Evolutionary conservation across 2,113 vertebrate species (phyloP).

Genomic region (Dipodomys ordii): DNA sequence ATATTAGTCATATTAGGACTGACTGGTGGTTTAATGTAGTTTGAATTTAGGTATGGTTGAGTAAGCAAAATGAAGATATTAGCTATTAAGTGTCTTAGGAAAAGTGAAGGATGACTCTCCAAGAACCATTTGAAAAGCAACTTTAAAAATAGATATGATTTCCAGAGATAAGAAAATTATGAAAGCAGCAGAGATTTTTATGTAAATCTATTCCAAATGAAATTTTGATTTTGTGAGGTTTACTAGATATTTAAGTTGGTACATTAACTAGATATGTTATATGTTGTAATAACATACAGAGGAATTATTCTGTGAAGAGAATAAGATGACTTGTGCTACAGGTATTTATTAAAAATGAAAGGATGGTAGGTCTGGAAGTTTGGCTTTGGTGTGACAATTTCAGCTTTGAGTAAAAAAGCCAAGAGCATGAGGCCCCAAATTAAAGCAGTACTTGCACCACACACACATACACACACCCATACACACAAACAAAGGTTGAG

Average conservation of each 20-base stretch:
- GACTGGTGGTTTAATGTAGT: background rate
- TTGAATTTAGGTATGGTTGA: background rate
- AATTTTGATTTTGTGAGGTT: background rate
- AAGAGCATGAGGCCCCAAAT: no score
- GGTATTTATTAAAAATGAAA: background rate
- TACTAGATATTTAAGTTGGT: background rate
- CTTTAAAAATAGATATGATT: background rate
- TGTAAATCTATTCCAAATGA: background rate
- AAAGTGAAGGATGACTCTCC: background rate
- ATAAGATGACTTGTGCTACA: background rate
- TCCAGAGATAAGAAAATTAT: background rate
- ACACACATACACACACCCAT: no score
- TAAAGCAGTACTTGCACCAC: no score
- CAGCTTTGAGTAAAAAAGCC: no score
- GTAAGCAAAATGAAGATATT: background rate
- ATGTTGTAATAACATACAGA: background rate
- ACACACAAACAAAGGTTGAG: no score
- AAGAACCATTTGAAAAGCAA: background rate
- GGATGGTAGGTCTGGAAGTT: no score
- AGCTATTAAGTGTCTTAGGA: background rate
- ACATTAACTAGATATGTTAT: rapidly evolving
- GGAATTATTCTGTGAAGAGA: background rate
- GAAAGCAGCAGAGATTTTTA: background rate
- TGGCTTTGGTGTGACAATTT: no score
- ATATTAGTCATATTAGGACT: background rate